Evolutionary conservation across 2,888 invertebrate genomes (phyloP).

Genomic region (Conus canariensis): DNA sequence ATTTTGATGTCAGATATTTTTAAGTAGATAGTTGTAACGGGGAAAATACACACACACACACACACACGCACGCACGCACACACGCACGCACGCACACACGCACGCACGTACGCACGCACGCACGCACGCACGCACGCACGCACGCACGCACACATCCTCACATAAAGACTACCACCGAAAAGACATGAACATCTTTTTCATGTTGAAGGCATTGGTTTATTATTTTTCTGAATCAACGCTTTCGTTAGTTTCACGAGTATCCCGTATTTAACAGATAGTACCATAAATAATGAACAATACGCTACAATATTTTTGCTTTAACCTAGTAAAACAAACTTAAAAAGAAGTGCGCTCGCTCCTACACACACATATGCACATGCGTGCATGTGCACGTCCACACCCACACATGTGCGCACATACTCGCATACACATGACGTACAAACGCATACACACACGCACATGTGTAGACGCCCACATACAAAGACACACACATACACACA

Average conservation of each 20-base stretch:
- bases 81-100: background rate
- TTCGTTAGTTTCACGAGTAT: too few species aligned
- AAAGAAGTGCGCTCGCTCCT: too few species aligned
- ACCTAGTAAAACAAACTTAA: too few species aligned
- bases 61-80: background rate
- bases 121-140: background rate
- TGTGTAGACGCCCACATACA: background rate
- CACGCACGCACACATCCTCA: background rate
- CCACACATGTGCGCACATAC: background rate
- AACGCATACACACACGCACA: background rate
- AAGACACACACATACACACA: background rate
- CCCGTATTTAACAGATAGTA: too few species aligned
- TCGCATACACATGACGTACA: background rate
- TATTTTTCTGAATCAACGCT: too few species aligned
- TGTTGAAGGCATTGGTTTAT: too few species aligned
- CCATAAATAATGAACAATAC: too few species aligned
- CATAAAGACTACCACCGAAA: too few species aligned
- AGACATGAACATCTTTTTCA: too few species aligned
- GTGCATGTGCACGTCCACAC: background rate
- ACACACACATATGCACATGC: background rate
- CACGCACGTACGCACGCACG: background rate
- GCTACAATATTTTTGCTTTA: too few species aligned
- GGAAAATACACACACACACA: background rate
- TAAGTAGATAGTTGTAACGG: too few species aligned
- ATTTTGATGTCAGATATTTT: too few species aligned